phyloP scores from a whole-genome alignment of 1,140 invertebrate species.

The Pararge aegeria region DNA sequence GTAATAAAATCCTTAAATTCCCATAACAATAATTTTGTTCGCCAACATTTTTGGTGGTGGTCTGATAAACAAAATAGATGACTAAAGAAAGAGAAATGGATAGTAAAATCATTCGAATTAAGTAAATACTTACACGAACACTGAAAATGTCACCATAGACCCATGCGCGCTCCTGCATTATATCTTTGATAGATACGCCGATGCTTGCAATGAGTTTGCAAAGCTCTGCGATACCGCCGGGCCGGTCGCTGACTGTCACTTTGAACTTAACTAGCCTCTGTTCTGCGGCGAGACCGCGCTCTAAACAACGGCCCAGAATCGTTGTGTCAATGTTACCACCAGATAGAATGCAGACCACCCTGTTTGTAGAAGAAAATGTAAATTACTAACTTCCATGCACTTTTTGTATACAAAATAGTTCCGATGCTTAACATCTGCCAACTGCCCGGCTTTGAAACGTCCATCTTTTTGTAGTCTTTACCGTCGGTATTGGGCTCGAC shows the following conservation, averaged over 20 bases:
- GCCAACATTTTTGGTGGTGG: too few species aligned
- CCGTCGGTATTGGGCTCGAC: too few species aligned
- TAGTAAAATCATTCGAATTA: too few species aligned
- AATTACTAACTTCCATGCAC: too few species aligned
- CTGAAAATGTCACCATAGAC: slow-evolving; percentile 92
- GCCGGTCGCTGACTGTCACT: slow-evolving; percentile 90
- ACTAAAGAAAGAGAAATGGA: too few species aligned
- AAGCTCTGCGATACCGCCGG: slow-evolving; percentile 93
- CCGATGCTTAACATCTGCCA: too few species aligned
- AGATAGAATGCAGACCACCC: slow-evolving; percentile 91
- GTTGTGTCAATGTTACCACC: slow-evolving; percentile 98
- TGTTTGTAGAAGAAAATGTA: slow-evolving; percentile 44
- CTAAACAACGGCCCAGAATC: slow-evolving; percentile 92
- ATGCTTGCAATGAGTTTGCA: slow-evolving; percentile 86
- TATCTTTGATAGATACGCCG: slow-evolving; percentile 96
- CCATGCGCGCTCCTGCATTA: slow-evolving; percentile 96
- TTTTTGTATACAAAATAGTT: too few species aligned
- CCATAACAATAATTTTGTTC: too few species aligned
- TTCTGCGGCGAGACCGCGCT: slow-evolving; percentile 93
- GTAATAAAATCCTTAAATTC: too few species aligned
- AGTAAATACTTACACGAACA: slow-evolving; percentile 83
- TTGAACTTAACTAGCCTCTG: slow-evolving; percentile 92
- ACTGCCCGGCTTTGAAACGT: too few species aligned
- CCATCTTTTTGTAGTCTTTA: too few species aligned
- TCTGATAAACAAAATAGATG: too few species aligned